These are phyloP conservation scores for Cyrtonyx montezumae DNA, from an alignment of 2,113 vertebrate species.

Conservation along the genomic window DNA sequence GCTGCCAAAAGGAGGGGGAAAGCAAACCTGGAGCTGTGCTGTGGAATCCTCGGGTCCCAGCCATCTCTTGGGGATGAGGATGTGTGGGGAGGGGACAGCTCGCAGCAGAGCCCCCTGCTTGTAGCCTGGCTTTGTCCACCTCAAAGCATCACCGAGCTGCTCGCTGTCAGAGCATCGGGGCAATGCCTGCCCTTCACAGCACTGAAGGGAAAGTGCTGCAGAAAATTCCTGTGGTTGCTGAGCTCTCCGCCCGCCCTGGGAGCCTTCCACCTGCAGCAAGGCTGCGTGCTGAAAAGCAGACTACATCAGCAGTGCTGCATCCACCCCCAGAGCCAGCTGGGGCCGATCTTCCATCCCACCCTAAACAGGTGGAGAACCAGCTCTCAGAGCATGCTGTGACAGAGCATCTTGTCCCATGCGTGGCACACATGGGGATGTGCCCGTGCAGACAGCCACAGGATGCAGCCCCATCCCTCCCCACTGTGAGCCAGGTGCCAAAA, in stretches of 20 bases:
- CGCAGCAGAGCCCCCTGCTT: neutral
- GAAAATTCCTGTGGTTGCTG: neutral
- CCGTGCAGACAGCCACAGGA: fast-evolving
- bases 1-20: neutral
- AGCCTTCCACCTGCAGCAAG: neutral
- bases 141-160: neutral
- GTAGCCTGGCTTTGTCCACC: neutral
- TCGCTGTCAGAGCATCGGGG: neutral
- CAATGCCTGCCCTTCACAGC: neutral
- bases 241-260: neutral
- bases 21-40: neutral
- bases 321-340: neutral
- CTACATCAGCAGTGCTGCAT: neutral
- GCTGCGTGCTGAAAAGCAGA: neutral
- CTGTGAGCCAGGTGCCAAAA: neutral
- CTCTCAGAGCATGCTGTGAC: neutral
- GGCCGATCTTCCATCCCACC: neutral
- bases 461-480: neutral
- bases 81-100: neutral
- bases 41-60: neutral
- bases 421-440: neutral
- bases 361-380: neutral
- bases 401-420: neutral
- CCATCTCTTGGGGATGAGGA: neutral
- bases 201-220: neutral